Evolutionary conservation across 2,888 invertebrate genomes (phyloP).

Genomic region (Pinctada fucata): DNA sequence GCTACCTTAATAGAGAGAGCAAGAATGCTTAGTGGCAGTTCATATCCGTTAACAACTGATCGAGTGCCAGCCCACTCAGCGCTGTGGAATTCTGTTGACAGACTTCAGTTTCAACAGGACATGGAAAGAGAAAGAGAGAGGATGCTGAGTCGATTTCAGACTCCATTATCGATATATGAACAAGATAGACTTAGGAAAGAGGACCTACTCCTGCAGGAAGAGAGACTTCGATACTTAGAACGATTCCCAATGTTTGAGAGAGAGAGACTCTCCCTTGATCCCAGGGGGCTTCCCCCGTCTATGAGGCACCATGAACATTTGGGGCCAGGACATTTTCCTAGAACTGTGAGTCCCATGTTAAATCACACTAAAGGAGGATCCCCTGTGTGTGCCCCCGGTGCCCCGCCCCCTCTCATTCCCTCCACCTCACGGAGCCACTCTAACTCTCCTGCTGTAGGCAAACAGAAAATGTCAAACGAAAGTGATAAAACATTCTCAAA

Average conservation of each 20-base stretch:
- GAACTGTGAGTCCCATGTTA: conserved; percentile 66
- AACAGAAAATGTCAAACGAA: conserved; percentile 65
- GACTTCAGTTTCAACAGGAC: conserved; percentile 55
- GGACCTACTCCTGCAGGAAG: conserved; percentile 57
- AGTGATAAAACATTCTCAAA: conserved; percentile 62
- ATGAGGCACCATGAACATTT: conserved; percentile 54
- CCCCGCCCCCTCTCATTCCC: conserved; percentile 69
- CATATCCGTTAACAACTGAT: conserved; percentile 52
- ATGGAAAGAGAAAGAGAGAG: conserved; percentile 62
- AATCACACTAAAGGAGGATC: conserved; percentile 63
- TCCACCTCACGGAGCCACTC: conserved; percentile 65
- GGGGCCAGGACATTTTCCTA: conserved; percentile 50
- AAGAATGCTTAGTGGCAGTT: conserved; percentile 58
- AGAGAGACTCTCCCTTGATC: conserved; percentile 53
- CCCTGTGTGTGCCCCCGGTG: conserved; percentile 63
- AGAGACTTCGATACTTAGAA: conserved; percentile 60
- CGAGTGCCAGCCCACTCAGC: conserved; percentile 56
- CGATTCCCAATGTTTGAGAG: conserved; percentile 53
- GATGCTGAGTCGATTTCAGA: conserved; percentile 52
- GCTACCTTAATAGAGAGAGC: conserved; percentile 59
- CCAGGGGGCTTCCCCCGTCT: conserved; percentile 47
- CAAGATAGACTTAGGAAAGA: conserved; percentile 64
- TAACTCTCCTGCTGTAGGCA: conserved; percentile 63
- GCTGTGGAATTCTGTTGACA: conserved; percentile 66
- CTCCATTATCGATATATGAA: conserved; percentile 50